Conservation (phyloP, 2,797 vertebrate species). For the Gallinago nigripennis region DNA sequence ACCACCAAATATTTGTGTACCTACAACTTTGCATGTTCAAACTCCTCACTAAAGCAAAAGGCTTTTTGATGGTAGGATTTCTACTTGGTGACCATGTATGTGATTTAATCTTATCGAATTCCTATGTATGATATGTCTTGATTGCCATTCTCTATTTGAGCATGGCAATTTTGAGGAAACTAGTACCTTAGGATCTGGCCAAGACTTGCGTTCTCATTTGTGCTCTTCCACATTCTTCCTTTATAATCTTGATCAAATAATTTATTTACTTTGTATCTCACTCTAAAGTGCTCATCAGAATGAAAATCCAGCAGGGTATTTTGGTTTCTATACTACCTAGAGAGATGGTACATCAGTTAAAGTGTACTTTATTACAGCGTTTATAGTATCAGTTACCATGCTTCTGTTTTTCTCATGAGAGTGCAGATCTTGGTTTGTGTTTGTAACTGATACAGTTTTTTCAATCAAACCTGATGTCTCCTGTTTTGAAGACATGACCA, state of each 20-base stretch:
- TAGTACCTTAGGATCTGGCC: background rate
- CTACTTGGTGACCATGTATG: background rate
- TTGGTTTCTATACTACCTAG: background rate
- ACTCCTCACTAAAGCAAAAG: background rate
- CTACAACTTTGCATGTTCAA: background rate
- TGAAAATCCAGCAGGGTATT: background rate
- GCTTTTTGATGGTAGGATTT: background rate
- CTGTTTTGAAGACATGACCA: background rate
- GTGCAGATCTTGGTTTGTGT: background rate
- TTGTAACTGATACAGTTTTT: rapidly evolving
- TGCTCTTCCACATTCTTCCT: background rate
- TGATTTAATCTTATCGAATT: background rate
- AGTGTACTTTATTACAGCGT: background rate
- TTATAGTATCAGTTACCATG: background rate
- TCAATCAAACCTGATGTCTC: background rate
- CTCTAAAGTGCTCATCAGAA: background rate
- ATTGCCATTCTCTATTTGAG: background rate
- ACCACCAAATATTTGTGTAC: background rate
- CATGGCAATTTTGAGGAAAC: background rate
- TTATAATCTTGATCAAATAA: background rate
- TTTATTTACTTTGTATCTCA: background rate
- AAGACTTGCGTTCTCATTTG: background rate
- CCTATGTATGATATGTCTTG: rapidly evolving
- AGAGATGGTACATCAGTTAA: background rate
- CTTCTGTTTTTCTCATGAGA: background rate